Percentiles rank a stretch among this genome's conserved stretches.
phyloP scores from a whole-genome alignment of 2,113 vertebrate genomes.

The Grammomys surdaster region DNA sequence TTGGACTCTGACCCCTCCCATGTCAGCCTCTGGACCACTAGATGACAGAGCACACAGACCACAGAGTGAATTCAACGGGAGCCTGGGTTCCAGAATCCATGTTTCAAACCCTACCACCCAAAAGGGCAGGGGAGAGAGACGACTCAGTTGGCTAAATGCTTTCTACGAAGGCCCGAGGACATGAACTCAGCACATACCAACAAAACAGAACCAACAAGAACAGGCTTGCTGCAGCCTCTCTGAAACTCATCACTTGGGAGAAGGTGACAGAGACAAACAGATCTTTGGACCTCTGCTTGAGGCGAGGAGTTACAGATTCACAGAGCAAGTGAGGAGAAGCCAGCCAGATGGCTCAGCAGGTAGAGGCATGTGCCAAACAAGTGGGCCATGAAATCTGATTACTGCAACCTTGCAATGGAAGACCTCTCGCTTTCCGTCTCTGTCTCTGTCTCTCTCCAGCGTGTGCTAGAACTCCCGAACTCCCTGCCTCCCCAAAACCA shows the following conservation, averaged over 20 bases:
- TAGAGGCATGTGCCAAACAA: neutral
- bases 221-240: neutral
- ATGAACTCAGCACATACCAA: too few relatives aligned
- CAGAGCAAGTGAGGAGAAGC: neutral
- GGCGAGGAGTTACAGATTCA: neutral
- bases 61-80: neutral
- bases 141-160: neutral
- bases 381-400: neutral
- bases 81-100: too few relatives aligned
- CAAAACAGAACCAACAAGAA: neutral
- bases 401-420: too few relatives aligned
- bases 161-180: too few relatives aligned
- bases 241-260: neutral
- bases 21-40: neutral
- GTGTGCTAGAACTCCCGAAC: fast-evolving
- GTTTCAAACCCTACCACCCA: neutral
- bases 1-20: neutral
- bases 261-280: neutral
- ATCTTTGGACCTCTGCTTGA: too few relatives aligned
- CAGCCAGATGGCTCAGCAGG: neutral
- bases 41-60: neutral
- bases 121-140: neutral
- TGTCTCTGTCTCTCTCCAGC: neutral
- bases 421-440: neutral
- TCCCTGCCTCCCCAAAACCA: neutral